Conservation (phyloP, 2,113 vertebrate species). For the Laticauda colubrina region DNA sequence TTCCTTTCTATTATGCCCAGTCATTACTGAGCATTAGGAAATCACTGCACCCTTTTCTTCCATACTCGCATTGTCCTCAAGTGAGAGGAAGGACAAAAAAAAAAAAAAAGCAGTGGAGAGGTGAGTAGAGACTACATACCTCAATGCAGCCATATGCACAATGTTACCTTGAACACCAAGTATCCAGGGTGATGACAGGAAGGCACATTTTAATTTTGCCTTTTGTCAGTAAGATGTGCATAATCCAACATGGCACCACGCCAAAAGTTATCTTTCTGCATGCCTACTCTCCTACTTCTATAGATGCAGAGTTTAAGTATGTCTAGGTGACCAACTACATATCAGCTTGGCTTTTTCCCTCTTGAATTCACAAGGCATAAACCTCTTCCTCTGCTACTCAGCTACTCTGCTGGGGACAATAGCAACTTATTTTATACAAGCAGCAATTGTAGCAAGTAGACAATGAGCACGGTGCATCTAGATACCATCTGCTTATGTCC, state of each 20-base stretch:
- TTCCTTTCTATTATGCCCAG: background rate
- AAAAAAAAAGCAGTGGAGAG: background rate
- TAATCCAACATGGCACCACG: background rate
- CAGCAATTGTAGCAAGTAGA: background rate
- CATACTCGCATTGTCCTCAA: background rate
- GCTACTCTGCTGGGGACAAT: background rate
- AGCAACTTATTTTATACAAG: background rate
- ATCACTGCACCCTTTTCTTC: background rate
- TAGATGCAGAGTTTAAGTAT: background rate
- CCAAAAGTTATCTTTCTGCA: background rate
- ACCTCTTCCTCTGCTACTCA: background rate
- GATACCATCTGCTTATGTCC: no score
- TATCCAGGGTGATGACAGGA: no score
- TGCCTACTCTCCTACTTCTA: background rate
- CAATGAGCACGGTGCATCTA: background rate
- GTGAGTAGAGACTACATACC: background rate
- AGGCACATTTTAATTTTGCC: background rate
- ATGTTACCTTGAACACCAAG: background rate
- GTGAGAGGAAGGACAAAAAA: background rate
- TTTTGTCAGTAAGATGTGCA: background rate
- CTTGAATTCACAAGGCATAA: background rate
- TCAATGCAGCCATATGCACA: background rate
- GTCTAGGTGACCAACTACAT: background rate
- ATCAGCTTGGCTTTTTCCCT: background rate
- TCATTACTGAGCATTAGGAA: background rate